A percentile compares a stretch with the other conserved stretches of the same genome.
Evolutionary conservation across 2,888 invertebrate genomes (phyloP).

Genomic region (Apomyelois bistriatella): DNA sequence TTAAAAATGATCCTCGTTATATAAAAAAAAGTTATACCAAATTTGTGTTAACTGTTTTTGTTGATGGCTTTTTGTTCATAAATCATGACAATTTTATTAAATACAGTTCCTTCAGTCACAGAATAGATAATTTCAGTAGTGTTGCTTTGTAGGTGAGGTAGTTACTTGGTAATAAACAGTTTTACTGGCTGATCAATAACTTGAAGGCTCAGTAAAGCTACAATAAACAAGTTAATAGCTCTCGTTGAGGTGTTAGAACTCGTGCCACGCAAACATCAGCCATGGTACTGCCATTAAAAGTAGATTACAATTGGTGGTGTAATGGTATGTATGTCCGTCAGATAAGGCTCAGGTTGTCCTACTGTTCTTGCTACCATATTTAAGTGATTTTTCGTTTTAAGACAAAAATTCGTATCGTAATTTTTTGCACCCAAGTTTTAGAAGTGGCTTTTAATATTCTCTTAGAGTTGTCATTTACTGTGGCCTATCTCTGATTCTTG

Average conservation of each 20-base stretch:
- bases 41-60: no score
- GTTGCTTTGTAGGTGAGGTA: background rate
- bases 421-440: no score
- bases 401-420: no score
- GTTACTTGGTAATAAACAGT: constrained; percentile 15
- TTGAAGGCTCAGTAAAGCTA: constrained; percentile 32
- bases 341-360: no score
- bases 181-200: constrained; percentile 37
- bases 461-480: no score
- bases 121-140: background rate
- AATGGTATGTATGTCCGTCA: background rate
- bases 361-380: no score
- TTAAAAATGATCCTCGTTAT: no score
- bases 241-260: constrained; percentile 28
- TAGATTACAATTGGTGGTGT: background rate
- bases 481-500: no score
- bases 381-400: no score
- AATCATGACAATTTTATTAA: background rate
- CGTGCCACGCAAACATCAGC: constrained; percentile 27
- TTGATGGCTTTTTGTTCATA: background rate
- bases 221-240: constrained; percentile 27
- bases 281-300: constrained; percentile 15
- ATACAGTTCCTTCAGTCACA: no score
- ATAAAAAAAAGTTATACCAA: no score
- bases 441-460: no score